Evolutionary conservation across 2,888 invertebrate genomes (phyloP), one percentile per base, ranked within the genome.

Genomic region (Hypomecis atomaria): DNA sequence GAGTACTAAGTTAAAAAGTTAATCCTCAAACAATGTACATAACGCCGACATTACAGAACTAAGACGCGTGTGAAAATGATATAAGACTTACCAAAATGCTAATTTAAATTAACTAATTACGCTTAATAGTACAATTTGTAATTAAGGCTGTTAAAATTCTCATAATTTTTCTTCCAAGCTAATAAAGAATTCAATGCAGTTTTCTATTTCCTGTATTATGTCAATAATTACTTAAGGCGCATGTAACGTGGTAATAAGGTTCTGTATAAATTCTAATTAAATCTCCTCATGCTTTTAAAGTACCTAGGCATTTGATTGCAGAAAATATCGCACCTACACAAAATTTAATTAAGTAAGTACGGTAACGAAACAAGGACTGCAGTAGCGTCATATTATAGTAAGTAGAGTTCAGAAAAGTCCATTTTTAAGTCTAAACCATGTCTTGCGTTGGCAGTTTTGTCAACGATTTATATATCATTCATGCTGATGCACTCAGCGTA

Each of bases 71-170:
- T 71, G 71, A 71, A 71, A 66, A 70, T 72, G 62, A 70, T 69
- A 67, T 69, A 69, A 67, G 64, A 62, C 59, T 65, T 65, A 66
- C 67, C 67, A 69, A 62, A 49, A 49, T 56, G 56, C 47, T 49
- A 62, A 72, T 72, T 69, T 71, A 65, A 72, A 72, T 72, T 69
- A 63, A 65, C 69, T 72, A 72, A 71, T 72, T 72, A 71, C 62
- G 70, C 66, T 71, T 71, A 69, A 71, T 68, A 62, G 65, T 65
- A 67, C 63, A 61, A 69, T 60, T 59, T 56, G 47, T 72, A 69
- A 72, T 72, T 70, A 71, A 68, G 64, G 57, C 60, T 50, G 62
- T 67, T 63, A 60, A 62, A 64, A 68, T 67, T 68, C 65, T 63
- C 59, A 55, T 62, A 67, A 65, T 33, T 67, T 60, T 63, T 55